A percentile compares a stretch with the other conserved stretches of the same genome.
These are phyloP conservation scores for Lepidostoma basale DNA, from an alignment of 1,140 invertebrate genomes.

Conservation along the genomic window DNA sequence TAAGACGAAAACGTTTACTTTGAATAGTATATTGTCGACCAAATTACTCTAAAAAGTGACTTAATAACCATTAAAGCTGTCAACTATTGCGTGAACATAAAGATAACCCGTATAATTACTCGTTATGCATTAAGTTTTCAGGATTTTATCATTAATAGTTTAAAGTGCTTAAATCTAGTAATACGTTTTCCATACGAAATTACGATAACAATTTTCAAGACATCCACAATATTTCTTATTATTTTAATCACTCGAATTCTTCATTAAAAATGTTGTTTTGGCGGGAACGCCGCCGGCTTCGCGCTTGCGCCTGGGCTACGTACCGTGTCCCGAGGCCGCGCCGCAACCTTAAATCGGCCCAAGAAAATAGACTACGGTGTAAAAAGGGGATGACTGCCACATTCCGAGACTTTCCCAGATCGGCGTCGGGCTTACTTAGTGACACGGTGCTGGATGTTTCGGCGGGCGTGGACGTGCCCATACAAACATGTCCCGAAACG, in stretches of 20 bases:
- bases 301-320: background rate
- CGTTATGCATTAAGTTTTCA: too few relatives aligned
- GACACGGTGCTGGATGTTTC: slow-evolving; percentile 12
- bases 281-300: slow-evolving; percentile 15
- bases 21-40: too few relatives aligned
- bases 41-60: too few relatives aligned
- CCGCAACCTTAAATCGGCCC: background rate
- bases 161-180: too few relatives aligned
- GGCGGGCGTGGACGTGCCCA: slow-evolving; percentile 10
- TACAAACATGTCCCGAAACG: slow-evolving; percentile 40
- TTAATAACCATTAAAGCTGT: too few relatives aligned
- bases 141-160: background rate
- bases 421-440: background rate
- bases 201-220: too few relatives aligned
- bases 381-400: background rate
- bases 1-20: too few relatives aligned
- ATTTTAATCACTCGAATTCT: too few relatives aligned
- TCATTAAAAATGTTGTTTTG: slow-evolving; percentile 17
- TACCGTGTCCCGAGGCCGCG: background rate
- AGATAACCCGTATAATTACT: too few relatives aligned
- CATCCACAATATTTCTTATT: too few relatives aligned
- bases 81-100: too few relatives aligned
- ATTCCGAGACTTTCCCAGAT: slow-evolving; percentile 14
- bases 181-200: background rate
- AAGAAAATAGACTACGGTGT: too few relatives aligned